A percentile compares a stretch with the other conserved stretches of the same genome.
Evolutionary conservation across 1,140 invertebrate genomes (phyloP).

Genomic region (Dinothrombium tinctorium): DNA sequence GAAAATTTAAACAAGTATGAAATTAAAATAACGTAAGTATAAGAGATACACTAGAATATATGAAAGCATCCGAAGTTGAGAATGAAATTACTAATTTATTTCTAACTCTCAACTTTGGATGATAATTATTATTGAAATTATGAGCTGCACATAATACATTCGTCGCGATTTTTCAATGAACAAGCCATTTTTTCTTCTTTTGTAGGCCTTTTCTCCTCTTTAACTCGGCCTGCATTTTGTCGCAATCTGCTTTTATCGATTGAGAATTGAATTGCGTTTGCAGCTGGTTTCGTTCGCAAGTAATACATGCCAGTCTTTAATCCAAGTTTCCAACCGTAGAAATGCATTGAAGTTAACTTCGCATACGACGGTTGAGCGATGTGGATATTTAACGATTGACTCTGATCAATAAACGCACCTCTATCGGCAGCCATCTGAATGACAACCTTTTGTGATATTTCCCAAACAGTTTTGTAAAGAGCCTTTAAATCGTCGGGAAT

Average conservation of each 20-base stretch:
- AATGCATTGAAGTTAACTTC: constrained; percentile 90
- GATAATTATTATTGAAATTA: no score
- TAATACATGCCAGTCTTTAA: constrained; percentile 99
- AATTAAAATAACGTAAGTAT: no score
- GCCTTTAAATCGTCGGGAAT: constrained; percentile 73
- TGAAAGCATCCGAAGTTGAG: no score
- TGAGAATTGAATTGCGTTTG: constrained; percentile 88
- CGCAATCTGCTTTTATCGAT: constrained; percentile 58
- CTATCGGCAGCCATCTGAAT: constrained; percentile 94
- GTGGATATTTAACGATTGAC: constrained; percentile 88
- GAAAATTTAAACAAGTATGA: no score
- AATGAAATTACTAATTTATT: neutral
- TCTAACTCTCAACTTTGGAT: neutral
- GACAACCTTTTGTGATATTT: constrained; percentile 78
- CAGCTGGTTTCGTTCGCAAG: constrained; percentile 82
- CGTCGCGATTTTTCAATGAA: constrained; percentile 68
- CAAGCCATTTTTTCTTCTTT: constrained; percentile 54
- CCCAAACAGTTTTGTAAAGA: constrained; percentile 96
- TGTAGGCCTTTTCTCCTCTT: constrained; percentile 26
- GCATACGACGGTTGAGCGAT: constrained; percentile 79
- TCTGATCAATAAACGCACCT: constrained; percentile 94
- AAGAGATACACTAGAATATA: no score
- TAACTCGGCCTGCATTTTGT: neutral
- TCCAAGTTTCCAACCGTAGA: constrained; percentile 79
- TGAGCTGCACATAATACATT: constrained; percentile 49